Percentiles rank a stretch among this genome's conserved stretches.
These are phyloP conservation scores for Drosophila falleni DNA, from an alignment of 2,888 invertebrate species.

Conservation along the genomic window DNA sequence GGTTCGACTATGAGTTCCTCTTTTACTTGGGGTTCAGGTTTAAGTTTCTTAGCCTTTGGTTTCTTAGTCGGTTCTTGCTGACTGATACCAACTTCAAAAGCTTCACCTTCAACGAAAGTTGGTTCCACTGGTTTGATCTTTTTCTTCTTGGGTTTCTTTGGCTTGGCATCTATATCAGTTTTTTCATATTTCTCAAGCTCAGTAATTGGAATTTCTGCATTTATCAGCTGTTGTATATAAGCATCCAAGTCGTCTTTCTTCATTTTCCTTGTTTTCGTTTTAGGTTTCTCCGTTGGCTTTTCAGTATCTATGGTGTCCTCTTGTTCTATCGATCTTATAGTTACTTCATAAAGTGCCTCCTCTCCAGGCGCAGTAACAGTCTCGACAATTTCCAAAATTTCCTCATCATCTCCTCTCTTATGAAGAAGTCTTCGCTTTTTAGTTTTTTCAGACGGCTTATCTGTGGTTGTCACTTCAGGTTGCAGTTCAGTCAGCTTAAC, in stretches of 20 bases:
- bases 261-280: conserved; percentile 77
- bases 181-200: conserved; percentile 85
- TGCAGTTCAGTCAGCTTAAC: conserved; percentile 79
- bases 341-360: conserved; percentile 85
- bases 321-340: conserved; percentile 83
- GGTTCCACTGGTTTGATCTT: conserved; percentile 57
- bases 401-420: conserved; percentile 85
- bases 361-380: conserved; percentile 77
- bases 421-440: conserved; percentile 83
- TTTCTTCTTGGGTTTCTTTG: conserved; percentile 78
- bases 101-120: conserved; percentile 58
- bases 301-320: conserved; percentile 44
- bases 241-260: conserved; percentile 83
- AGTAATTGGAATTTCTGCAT: conserved; percentile 84
- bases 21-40: conserved; percentile 29
- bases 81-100: conserved; percentile 68
- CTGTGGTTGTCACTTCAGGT: conserved; percentile 72
- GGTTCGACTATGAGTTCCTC: conserved; percentile 44
- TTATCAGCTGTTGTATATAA: conserved; percentile 83
- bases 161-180: conserved; percentile 81
- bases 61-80: conserved; percentile 71
- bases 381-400: conserved; percentile 85
- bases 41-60: conserved; percentile 61
- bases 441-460: conserved; percentile 71
- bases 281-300: conserved; percentile 59